Conservation (phyloP, 2,113 vertebrate species). For the Myotis brandtii region DNA sequence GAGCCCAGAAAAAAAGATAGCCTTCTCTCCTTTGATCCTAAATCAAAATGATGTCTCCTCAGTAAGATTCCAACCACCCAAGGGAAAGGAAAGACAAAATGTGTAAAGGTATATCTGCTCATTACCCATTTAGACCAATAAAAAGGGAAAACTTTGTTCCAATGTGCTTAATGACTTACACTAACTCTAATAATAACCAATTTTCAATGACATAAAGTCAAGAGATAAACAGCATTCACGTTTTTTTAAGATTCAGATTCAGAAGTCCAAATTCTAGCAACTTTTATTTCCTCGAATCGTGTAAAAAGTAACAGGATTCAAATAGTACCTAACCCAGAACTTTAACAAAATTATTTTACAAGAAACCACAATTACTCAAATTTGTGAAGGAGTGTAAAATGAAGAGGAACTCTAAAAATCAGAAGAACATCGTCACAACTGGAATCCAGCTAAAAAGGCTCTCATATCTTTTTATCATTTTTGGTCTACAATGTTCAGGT, state of each 20-base stretch:
- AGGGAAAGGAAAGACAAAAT: constrained; percentile 64
- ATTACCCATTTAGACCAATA: not conserved
- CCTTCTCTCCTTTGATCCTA: constrained; percentile 58
- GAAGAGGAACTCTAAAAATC: constrained; percentile 8
- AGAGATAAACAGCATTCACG: not conserved
- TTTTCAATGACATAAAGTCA: not conserved
- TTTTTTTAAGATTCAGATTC: constrained; percentile 43
- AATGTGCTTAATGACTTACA: constrained; percentile 9
- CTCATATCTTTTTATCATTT: not conserved
- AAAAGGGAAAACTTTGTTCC: constrained; percentile 48
- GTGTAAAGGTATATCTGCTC: constrained; percentile 6
- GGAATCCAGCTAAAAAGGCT: constrained; percentile 21
- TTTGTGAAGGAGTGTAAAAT: not conserved
- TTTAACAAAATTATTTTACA: constrained; percentile 42
- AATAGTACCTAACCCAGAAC: not conserved
- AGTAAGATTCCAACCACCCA: not conserved
- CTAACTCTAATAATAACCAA: constrained; percentile 25
- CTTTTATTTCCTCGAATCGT: constrained; percentile 29
- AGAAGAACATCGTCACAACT: not conserved
- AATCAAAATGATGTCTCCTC: constrained; percentile 20
- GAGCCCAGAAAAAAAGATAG: constrained; percentile 77
- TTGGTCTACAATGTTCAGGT: not conserved
- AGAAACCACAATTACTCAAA: constrained; percentile 7
- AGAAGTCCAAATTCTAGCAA: constrained; percentile 22
- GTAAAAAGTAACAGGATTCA: not conserved